These are phyloP conservation scores for Oppia nitens DNA, from an alignment of 1,140 invertebrate species.

Conservation along the genomic window DNA sequence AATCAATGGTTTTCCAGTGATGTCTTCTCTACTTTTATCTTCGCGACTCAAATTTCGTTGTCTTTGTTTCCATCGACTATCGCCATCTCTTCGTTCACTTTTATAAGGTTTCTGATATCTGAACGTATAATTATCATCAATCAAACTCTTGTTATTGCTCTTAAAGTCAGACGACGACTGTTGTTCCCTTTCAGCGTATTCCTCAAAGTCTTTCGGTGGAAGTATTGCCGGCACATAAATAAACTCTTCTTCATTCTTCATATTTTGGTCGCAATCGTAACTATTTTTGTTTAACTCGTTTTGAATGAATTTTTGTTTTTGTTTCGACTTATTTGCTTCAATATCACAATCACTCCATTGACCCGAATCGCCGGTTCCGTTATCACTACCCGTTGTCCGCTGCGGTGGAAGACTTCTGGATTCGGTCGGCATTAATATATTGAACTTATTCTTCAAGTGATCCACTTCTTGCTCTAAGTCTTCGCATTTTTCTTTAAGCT, in stretches of 20 bases:
- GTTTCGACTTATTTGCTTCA: neutral
- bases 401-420: neutral
- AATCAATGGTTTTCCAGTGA: neutral
- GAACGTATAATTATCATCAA: neutral
- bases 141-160: neutral
- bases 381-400: constrained; percentile 8
- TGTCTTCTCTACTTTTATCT: neutral
- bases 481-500: constrained; percentile 21
- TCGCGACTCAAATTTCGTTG: neutral
- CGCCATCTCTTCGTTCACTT: neutral
- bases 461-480: constrained; percentile 19
- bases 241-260: constrained; percentile 19
- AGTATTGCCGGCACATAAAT: constrained; percentile 20
- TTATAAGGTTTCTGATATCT: neutral
- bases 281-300: neutral
- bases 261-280: constrained; percentile 5
- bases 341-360: constrained; percentile 9
- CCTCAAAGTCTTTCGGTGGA: constrained; percentile 14
- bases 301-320: neutral
- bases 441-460: constrained; percentile 2
- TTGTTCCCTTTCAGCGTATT: constrained; percentile 4
- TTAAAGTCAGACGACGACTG: neutral
- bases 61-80: constrained; percentile 1
- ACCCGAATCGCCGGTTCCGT: constrained; percentile 4
- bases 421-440: neutral